Conservation (phyloP, 2,888 invertebrate species). For the Cephus rjabovi region DNA sequence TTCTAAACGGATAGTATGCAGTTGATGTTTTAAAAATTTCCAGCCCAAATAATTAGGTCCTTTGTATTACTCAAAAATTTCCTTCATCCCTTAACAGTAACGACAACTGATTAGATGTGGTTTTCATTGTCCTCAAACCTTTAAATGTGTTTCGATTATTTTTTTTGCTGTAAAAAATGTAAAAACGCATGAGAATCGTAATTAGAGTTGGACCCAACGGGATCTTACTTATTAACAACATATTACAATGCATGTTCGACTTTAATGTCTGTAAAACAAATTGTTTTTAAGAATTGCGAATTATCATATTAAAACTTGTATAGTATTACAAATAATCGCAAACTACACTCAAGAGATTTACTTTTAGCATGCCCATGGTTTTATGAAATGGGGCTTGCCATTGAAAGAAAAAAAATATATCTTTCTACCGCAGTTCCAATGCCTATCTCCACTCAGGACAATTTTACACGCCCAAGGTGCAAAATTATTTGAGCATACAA, state of each 20-base stretch:
- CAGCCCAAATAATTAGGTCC: background rate
- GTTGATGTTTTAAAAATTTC: too few species aligned
- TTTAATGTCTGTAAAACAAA: background rate
- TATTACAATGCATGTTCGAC: background rate
- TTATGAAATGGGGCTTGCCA: background rate
- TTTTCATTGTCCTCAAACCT: background rate
- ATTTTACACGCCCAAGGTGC: background rate
- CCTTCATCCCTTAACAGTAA: background rate
- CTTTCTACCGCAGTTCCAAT: constrained; percentile 26
- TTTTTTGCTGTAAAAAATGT: background rate
- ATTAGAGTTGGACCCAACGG: background rate
- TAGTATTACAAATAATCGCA: background rate
- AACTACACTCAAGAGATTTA: background rate
- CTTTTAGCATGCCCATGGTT: background rate
- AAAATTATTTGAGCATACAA: background rate
- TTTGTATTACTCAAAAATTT: background rate
- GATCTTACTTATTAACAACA: background rate
- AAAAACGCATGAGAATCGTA: background rate
- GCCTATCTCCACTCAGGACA: constrained; percentile 32
- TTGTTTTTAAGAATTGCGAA: background rate
- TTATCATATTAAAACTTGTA: background rate
- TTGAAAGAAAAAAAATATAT: background rate
- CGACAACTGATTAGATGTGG: background rate
- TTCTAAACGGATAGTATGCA: too few species aligned
- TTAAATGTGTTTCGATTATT: too few species aligned